Conservation (phyloP, 2,888 invertebrate species). For the Melieria omissa region DNA sequence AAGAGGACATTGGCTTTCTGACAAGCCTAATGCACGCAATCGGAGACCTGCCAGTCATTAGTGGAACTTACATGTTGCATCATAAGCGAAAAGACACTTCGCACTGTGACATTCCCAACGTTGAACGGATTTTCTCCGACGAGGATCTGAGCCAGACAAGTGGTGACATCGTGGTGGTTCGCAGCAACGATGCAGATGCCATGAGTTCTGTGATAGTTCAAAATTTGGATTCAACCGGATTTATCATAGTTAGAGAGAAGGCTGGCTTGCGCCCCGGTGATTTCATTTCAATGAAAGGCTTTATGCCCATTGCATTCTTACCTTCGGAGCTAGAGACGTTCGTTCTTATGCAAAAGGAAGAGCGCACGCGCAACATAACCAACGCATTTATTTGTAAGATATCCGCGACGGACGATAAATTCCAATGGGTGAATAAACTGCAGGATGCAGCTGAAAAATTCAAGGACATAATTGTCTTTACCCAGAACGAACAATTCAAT, state of each 20-base stretch:
- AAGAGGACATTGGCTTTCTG: neutral
- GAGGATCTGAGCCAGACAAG: neutral
- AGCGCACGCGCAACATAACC: neutral
- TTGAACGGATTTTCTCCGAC: neutral
- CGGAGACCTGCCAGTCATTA: constrained; percentile 76
- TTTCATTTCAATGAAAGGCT: neutral
- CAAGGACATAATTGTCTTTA: neutral
- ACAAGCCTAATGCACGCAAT: constrained; percentile 67
- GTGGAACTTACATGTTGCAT: constrained; percentile 72
- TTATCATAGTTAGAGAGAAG: neutral
- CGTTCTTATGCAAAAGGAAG: neutral
- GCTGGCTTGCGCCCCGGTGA: neutral
- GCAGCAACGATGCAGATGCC: neutral
- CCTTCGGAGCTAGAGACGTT: neutral
- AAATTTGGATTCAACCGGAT: neutral
- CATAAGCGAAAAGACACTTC: neutral
- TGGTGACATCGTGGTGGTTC: neutral
- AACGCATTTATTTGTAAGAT: neutral
- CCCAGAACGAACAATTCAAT: constrained; percentile 70
- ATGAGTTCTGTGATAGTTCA: neutral
- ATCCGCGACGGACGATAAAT: neutral
- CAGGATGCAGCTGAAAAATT: neutral
- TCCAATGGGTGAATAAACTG: neutral
- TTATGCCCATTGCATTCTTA: neutral
- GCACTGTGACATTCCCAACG: neutral